phyloP scores from a whole-genome alignment of 2,888 invertebrate species.

The Xestia c-nigrum region DNA sequence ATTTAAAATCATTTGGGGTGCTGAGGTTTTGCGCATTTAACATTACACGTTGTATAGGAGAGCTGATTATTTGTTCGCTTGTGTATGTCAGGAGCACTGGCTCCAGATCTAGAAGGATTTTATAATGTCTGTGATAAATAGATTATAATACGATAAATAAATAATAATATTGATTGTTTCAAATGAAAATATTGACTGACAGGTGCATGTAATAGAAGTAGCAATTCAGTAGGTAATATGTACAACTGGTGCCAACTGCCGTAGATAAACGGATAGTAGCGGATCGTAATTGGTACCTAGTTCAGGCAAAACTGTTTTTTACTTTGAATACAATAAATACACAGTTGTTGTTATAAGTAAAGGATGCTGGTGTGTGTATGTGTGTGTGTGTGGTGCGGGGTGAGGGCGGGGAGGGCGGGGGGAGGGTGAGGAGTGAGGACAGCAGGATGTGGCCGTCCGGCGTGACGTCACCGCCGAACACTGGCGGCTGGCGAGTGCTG shows the following conservation, averaged over 20 bases:
- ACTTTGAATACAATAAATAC: neutral
- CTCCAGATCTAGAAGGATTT: neutral
- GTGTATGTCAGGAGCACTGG: neutral
- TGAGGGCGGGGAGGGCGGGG: too few relatives aligned
- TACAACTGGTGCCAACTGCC: neutral
- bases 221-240: neutral
- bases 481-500: slow-evolving; percentile 9
- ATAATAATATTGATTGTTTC: neutral
- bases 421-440: neutral
- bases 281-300: neutral
- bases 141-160: too few relatives aligned
- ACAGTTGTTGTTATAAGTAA: neutral
- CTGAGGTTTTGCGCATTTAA: too few relatives aligned
- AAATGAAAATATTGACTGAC: neutral
- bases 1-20: too few relatives aligned
- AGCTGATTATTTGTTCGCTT: neutral
- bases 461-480: slow-evolving; percentile 34
- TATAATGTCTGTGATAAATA: neutral
- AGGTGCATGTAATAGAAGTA: neutral
- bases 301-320: neutral
- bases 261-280: neutral
- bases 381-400: neutral
- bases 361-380: neutral
- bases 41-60: neutral
- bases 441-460: slow-evolving; percentile 42